Evolutionary conservation across 2,888 invertebrate species (phyloP).

Genomic region (Deilephila porcellus): DNA sequence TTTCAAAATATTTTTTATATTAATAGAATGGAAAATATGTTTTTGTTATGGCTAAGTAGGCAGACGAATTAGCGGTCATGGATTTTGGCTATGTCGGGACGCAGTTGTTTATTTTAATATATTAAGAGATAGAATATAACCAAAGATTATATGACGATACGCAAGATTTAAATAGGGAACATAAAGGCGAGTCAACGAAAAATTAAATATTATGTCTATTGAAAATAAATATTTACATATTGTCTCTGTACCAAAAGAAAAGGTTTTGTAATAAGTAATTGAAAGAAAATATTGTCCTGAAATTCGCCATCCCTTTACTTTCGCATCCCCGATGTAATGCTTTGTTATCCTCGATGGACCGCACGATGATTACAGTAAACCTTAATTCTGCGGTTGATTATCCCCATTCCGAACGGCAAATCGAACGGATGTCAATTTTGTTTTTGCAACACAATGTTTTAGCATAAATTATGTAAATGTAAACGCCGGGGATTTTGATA

Average conservation of each 20-base stretch:
- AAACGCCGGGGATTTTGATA: conserved; percentile 10
- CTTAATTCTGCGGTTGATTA: conserved; percentile 20
- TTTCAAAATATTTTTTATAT: neutral
- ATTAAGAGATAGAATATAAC: neutral
- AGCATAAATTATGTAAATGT: conserved; percentile 19
- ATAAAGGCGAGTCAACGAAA: neutral
- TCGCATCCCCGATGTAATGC: conserved; percentile 14
- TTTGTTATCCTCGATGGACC: conserved; percentile 13
- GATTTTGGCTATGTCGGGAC: too few relatives aligned
- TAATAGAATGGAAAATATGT: neutral
- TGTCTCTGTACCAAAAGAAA: neutral
- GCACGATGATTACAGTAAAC: conserved; percentile 5
- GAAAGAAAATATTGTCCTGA: conserved; percentile 11
- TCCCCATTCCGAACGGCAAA: neutral
- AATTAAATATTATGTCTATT: neutral
- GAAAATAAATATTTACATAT: conserved; percentile 1
- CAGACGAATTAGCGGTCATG: too few relatives aligned
- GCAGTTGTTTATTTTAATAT: neutral
- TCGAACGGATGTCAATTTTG: conserved; percentile 19
- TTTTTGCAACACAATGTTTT: conserved; percentile 14
- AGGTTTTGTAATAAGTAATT: conserved; percentile 14
- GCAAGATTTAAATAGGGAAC: neutral
- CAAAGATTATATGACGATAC: neutral
- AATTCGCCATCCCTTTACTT: conserved; percentile 4
- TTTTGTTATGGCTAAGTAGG: neutral